These are phyloP conservation scores for Seriola dumerili DNA, from an alignment of 2,113 vertebrate species.

Conservation along the genomic window DNA sequence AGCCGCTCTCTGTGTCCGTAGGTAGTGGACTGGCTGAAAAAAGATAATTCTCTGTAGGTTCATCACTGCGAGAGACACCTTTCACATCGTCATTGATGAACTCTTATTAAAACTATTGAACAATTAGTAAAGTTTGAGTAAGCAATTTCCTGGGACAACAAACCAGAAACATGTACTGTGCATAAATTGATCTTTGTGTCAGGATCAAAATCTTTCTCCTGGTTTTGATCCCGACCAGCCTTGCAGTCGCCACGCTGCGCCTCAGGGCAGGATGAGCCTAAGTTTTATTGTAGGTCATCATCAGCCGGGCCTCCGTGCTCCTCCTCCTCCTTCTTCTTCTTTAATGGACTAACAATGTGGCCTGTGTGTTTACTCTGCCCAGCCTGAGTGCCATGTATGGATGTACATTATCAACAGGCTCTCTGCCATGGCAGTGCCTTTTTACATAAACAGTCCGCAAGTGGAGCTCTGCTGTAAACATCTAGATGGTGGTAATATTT, in stretches of 20 bases:
- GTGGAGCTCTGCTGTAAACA: background rate
- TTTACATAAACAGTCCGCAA: background rate
- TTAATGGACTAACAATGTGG: conserved; percentile 36
- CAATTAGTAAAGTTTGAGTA: no score
- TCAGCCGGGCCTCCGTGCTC: conserved; percentile 6
- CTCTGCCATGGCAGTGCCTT: background rate
- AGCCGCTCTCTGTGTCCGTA: no score
- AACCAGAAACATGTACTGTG: background rate
- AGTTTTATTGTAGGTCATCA: conserved; percentile 12
- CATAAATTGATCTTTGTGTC: background rate
- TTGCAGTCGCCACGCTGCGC: background rate
- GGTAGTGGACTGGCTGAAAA: no score
- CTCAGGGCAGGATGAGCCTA: background rate
- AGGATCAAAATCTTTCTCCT: background rate
- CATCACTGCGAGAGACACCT: no score
- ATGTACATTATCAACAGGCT: background rate
- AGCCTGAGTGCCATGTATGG: background rate
- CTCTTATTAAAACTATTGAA: no score
- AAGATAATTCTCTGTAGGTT: no score
- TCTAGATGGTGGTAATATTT: background rate
- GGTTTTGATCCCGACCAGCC: background rate
- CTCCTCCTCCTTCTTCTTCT: background rate
- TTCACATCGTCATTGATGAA: no score
- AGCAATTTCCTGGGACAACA: background rate
- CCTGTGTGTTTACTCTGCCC: conserved; percentile 35